phyloP scores from a whole-genome alignment of 2,888 invertebrate species.

The Drosophila neotestacea region DNA sequence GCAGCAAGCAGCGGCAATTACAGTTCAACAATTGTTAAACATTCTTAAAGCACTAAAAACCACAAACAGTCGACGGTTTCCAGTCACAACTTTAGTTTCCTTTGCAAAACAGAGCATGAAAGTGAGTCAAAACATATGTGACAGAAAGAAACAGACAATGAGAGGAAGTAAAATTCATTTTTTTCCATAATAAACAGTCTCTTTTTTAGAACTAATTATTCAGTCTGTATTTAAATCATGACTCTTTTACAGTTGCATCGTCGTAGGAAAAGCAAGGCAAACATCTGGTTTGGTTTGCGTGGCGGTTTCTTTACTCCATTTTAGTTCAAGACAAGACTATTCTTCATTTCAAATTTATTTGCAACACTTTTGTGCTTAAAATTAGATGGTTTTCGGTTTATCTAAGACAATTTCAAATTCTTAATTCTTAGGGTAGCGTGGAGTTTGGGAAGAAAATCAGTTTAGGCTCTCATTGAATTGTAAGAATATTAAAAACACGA shows the following conservation, averaged over 20 bases:
- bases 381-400: background rate
- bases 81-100: constrained; percentile 13
- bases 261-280: background rate
- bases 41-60: constrained; percentile 59
- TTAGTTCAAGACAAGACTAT: background rate
- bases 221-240: constrained; percentile 19
- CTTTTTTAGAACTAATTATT: constrained; percentile 14
- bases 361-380: constrained; percentile 1
- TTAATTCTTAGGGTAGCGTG: no score
- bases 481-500: no score
- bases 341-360: background rate
- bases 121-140: background rate
- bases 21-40: constrained; percentile 55
- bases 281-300: background rate
- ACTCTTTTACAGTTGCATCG: constrained; percentile 5
- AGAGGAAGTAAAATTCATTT: background rate
- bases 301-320: background rate
- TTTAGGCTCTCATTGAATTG: no score
- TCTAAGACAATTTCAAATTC: no score
- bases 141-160: background rate
- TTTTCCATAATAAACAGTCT: constrained; percentile 7
- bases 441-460: no score
- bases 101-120: constrained; percentile 12
- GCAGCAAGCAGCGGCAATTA: constrained; percentile 75
- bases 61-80: constrained; percentile 8